A percentile compares a stretch with the other conserved stretches of the same genome.
Conservation (phyloP, 1,140 invertebrate genomes). For the Dendroctonus ponderosae region DNA sequence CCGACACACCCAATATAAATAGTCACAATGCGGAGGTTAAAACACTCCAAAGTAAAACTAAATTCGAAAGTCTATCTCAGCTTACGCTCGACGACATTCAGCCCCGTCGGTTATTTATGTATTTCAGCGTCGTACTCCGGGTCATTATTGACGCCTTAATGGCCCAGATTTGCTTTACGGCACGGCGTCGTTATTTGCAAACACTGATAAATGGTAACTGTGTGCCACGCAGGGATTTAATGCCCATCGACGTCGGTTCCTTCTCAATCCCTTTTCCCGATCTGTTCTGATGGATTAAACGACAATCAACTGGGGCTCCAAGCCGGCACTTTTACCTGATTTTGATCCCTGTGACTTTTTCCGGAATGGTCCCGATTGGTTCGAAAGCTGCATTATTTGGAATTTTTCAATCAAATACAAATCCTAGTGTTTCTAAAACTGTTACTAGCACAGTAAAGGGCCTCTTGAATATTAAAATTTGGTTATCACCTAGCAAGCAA, state of each 20-base stretch:
- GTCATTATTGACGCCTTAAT: conserved; percentile 51
- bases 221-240: conserved; percentile 12
- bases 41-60: conserved; percentile 26
- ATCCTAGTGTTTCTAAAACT: too few relatives aligned
- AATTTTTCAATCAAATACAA: too few relatives aligned
- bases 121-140: conserved; percentile 47
- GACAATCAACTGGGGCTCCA: too few relatives aligned
- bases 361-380: too few relatives aligned
- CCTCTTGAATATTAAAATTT: too few relatives aligned
- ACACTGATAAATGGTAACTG: conserved; percentile 48
- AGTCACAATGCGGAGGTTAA: conserved; percentile 25
- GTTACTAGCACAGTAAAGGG: too few relatives aligned
- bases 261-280: too few relatives aligned
- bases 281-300: too few relatives aligned
- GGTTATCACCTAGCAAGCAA: too few relatives aligned
- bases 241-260: not conserved
- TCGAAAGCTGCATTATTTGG: too few relatives aligned
- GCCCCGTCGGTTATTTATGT: conserved; percentile 48
- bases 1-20: conserved; percentile 16
- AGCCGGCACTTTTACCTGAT: too few relatives aligned
- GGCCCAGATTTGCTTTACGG: conserved; percentile 48
- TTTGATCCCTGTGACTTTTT: too few relatives aligned
- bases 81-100: conserved; percentile 35
- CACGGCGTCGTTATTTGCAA: conserved; percentile 49
- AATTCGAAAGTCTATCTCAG: conserved; percentile 35